These are phyloP conservation scores for Microcebus tavaratra DNA, from an alignment of 2,113 vertebrate species.

Conservation along the genomic window DNA sequence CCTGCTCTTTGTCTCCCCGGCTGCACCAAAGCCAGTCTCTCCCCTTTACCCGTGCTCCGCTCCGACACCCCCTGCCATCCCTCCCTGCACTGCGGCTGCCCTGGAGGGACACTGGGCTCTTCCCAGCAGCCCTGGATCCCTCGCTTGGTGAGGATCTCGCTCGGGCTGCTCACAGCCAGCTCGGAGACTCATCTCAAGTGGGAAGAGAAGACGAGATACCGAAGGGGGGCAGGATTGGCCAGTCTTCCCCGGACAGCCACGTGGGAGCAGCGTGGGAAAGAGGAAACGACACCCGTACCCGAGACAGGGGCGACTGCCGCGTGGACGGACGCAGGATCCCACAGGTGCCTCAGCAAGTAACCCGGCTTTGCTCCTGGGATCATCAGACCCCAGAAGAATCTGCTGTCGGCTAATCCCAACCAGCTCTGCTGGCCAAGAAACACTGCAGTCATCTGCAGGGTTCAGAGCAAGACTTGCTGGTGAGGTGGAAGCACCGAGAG, in stretches of 20 bases:
- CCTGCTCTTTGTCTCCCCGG: not conserved
- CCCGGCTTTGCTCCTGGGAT: not conserved
- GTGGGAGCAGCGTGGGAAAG: not conserved
- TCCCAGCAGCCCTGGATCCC: not conserved
- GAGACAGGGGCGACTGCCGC: not conserved
- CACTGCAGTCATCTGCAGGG: not conserved
- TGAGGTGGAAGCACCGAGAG: rapidly evolving
- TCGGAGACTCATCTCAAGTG: not conserved
- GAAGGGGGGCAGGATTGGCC: not conserved
- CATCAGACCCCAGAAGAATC: not conserved
- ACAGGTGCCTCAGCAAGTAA: not conserved
- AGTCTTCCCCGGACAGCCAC: not conserved
- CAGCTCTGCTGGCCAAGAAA: not conserved
- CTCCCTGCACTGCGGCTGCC: not conserved
- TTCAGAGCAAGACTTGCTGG: not conserved
- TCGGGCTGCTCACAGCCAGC: not conserved
- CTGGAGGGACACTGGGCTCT: not conserved
- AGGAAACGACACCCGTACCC: not conserved
- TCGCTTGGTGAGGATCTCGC: not conserved
- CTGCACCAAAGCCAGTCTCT: not conserved
- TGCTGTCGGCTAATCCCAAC: not conserved
- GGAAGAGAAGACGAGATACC: not conserved
- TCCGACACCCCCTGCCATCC: not conserved
- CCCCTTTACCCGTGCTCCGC: not conserved
- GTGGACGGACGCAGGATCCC: not conserved